Evolutionary conservation across 35 echinoderm and acorn worm species (phyloP).

Genomic region (Ophiothrix spiculata): DNA sequence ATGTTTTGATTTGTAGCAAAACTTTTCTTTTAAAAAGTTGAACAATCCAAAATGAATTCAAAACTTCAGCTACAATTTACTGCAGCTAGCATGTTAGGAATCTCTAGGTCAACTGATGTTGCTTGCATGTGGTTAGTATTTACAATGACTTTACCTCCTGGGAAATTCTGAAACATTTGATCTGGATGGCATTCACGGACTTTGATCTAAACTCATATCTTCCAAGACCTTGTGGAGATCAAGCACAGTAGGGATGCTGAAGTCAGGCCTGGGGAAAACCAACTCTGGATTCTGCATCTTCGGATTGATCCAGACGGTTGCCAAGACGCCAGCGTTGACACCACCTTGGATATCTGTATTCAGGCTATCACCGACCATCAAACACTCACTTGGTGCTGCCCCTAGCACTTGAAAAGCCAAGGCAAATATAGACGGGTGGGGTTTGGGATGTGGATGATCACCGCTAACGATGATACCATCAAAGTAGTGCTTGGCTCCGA

Average conservation of each 20-base stretch:
- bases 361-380: conserved; percentile 89
- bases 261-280: conserved; percentile 60
- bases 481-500: conserved; percentile 77
- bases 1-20: too few species aligned
- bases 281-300: conserved; percentile 7
- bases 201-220: conserved; percentile 3
- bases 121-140: too few species aligned
- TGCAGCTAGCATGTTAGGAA: too few species aligned
- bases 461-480: conserved; percentile 90
- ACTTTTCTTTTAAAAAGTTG: too few species aligned
- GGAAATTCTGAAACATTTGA: not conserved
- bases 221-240: conserved; percentile 55
- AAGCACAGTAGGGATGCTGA: conserved; percentile 58
- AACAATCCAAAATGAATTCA: too few species aligned
- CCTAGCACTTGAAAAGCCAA: conserved; percentile 63
- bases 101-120: too few species aligned
- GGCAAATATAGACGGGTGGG: conserved; percentile 78
- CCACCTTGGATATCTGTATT: conserved; percentile 90
- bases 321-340: conserved; percentile 55
- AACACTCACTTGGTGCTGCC: conserved; percentile 37
- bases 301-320: conserved; percentile 83
- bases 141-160: too few species aligned
- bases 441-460: conserved; percentile 76
- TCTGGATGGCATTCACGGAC: conserved; percentile 7
- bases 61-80: too few species aligned